These are phyloP conservation scores for Perca flavescens DNA, from an alignment of 2,113 vertebrate genomes.

Conservation along the genomic window DNA sequence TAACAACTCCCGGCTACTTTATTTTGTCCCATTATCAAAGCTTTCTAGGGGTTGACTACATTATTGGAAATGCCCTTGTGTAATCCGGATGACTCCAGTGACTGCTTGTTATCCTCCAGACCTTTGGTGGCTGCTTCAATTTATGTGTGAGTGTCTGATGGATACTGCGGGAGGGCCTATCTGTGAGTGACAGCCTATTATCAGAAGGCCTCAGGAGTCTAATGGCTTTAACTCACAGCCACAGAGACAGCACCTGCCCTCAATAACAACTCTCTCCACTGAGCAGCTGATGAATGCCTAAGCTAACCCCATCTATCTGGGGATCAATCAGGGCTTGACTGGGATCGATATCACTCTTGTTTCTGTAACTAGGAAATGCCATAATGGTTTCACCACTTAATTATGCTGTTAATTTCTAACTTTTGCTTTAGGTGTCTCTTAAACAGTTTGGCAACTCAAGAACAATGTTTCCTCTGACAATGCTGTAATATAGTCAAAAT, in stretches of 20 bases:
- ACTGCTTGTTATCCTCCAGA: constrained; percentile 72
- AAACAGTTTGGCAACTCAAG: constrained; percentile 68
- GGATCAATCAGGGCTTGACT: constrained; percentile 84
- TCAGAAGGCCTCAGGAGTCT: constrained; percentile 82
- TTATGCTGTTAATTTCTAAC: constrained; percentile 84
- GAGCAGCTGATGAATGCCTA: constrained; percentile 83
- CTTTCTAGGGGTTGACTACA: constrained; percentile 36
- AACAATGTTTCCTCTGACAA: constrained; percentile 21
- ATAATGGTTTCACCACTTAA: constrained; percentile 85
- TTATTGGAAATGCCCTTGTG: constrained; percentile 52
- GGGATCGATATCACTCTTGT: constrained; percentile 85
- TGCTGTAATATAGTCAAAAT: constrained; percentile 14
- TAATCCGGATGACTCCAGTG: constrained; percentile 67
- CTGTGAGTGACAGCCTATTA: constrained; percentile 85
- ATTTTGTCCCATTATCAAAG: constrained; percentile 45
- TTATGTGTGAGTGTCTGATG: constrained; percentile 71
- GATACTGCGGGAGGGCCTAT: constrained; percentile 65
- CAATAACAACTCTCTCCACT: constrained; percentile 80
- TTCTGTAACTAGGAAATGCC: constrained; percentile 84
- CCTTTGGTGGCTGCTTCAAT: constrained; percentile 74
- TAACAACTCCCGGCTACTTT: constrained; percentile 48
- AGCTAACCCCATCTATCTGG: constrained; percentile 82
- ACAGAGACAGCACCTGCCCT: constrained; percentile 82
- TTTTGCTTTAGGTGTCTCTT: constrained; percentile 75
- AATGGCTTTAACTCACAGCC: constrained; percentile 84